Percentiles rank a stretch among this genome's conserved stretches.
Conservation (phyloP, 2,113 vertebrate species). For the Leptobrachium ailaonicum region DNA sequence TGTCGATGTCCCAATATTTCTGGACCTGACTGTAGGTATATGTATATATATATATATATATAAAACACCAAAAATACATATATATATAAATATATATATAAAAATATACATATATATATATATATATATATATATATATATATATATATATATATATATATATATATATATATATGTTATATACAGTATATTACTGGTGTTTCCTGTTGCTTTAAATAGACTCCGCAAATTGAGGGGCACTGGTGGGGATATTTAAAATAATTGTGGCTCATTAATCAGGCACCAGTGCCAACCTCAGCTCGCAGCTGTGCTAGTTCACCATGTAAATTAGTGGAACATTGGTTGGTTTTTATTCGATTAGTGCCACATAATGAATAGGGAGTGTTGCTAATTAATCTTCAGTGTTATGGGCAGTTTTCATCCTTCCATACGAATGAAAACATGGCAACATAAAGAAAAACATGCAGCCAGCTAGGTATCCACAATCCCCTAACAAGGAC, state of each 20-base stretch:
- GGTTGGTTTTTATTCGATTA: slow-evolving; percentile 46
- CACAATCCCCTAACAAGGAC: slow-evolving; percentile 4
- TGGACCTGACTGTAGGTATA: too few relatives aligned
- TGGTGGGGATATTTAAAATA: slow-evolving; percentile 39
- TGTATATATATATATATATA: too few relatives aligned
- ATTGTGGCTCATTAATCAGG: slow-evolving; percentile 40
- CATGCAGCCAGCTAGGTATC: slow-evolving; percentile 3
- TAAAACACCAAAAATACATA: too few relatives aligned
- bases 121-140: too few relatives aligned
- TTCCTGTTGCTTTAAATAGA: slow-evolving; percentile 18
- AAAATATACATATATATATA: too few relatives aligned
- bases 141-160: too few relatives aligned
- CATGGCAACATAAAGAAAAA: background rate
- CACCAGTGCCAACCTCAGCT: slow-evolving; percentile 34
- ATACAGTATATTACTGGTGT: slow-evolving; percentile 14
- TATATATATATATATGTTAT: too few relatives aligned
- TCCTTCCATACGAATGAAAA: slow-evolving; percentile 10
- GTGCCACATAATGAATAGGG: slow-evolving; percentile 38
- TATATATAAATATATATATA: too few relatives aligned
- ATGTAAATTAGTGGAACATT: slow-evolving; percentile 50
- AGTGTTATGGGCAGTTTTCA: slow-evolving; percentile 34
- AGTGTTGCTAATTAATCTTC: slow-evolving; percentile 44
- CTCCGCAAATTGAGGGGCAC: slow-evolving; percentile 26
- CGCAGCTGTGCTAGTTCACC: slow-evolving; percentile 42
- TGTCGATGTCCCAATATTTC: too few relatives aligned